Conservation (phyloP, 2,888 invertebrate genomes). For the Amblyjoppa fuscipennis region DNA sequence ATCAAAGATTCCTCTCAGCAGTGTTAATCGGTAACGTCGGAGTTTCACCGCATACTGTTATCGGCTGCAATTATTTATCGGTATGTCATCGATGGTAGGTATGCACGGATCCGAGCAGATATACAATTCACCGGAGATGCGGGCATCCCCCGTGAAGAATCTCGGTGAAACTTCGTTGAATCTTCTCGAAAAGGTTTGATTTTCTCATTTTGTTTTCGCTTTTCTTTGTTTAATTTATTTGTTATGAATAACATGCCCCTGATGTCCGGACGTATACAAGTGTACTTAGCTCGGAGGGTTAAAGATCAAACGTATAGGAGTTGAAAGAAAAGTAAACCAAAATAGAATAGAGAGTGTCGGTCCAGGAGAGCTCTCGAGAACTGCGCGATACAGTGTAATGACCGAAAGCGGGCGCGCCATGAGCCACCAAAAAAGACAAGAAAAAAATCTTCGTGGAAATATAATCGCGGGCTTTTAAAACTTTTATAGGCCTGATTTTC, state of each 20-base stretch:
- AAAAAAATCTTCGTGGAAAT: slow-evolving; percentile 68
- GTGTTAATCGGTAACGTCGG: neutral
- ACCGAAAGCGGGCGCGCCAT: slow-evolving; percentile 41
- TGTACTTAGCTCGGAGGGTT: neutral
- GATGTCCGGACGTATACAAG: neutral
- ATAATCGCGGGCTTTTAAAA: slow-evolving; percentile 81
- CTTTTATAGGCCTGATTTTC: slow-evolving; percentile 82
- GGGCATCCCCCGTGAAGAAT: slow-evolving; percentile 61
- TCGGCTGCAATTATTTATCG: slow-evolving; percentile 1
- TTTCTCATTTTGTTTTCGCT: neutral
- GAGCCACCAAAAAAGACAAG: slow-evolving; percentile 17
- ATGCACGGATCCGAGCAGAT: slow-evolving; percentile 54
- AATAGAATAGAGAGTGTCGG: slow-evolving; percentile 76
- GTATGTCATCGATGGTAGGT: slow-evolving; percentile 20
- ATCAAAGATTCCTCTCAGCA: neutral
- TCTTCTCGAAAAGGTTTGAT: slow-evolving; percentile 75
- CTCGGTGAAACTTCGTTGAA: slow-evolving; percentile 70
- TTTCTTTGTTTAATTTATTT: neutral
- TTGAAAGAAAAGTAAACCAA: slow-evolving; percentile 69
- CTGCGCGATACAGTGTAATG: slow-evolving; percentile 37
- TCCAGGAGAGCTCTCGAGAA: slow-evolving; percentile 77
- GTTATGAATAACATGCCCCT: neutral
- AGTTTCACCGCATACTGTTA: neutral
- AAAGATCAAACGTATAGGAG: slow-evolving; percentile 27
- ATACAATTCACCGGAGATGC: slow-evolving; percentile 55